Percentiles rank a stretch among this genome's conserved stretches.
These are phyloP conservation scores for Stenodema calcarata DNA, from an alignment of 2,888 invertebrate species.

Conservation along the genomic window DNA sequence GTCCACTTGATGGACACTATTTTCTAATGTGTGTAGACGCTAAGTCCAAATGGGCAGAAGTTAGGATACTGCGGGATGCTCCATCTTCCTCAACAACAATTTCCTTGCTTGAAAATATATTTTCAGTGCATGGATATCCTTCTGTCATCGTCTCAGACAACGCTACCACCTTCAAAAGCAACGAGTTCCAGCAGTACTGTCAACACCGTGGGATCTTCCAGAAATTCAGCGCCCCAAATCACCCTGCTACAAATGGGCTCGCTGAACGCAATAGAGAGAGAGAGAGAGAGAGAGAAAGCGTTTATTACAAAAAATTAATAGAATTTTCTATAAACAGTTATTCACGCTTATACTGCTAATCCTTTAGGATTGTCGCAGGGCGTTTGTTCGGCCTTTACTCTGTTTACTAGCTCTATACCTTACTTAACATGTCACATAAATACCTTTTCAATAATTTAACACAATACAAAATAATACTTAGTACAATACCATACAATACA, in stretches of 20 bases:
- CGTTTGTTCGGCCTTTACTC: too few relatives aligned
- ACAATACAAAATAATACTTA: too few relatives aligned
- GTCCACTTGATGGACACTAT: slow-evolving; percentile 8
- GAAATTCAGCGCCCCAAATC: slow-evolving; percentile 33
- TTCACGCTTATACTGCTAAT: too few relatives aligned
- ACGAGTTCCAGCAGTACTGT: slow-evolving; percentile 55
- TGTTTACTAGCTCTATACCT: too few relatives aligned
- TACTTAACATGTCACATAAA: too few relatives aligned
- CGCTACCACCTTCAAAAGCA: slow-evolving; percentile 30
- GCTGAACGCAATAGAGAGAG: too few relatives aligned
- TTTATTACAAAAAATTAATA: too few relatives aligned
- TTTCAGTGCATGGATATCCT: slow-evolving; percentile 52
- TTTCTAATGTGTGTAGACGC: slow-evolving; percentile 39
- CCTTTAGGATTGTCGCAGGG: too few relatives aligned
- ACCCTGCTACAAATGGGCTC: slow-evolving; percentile 39
- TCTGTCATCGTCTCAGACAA: slow-evolving; percentile 53
- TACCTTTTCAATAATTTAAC: too few relatives aligned
- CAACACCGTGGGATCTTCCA: slow-evolving; percentile 45
- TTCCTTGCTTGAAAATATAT: slow-evolving; percentile 51
- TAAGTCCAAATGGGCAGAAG: slow-evolving; percentile 52
- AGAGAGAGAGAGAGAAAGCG: too few relatives aligned
- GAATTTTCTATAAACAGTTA: too few relatives aligned
- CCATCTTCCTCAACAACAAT: slow-evolving; percentile 56
- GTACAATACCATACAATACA: too few relatives aligned
- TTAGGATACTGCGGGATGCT: slow-evolving; percentile 30